A percentile compares a stretch with the other conserved stretches of the same genome.
Evolutionary conservation across 1,140 invertebrate genomes (phyloP).

Genomic region (Neodiprion virginianus): DNA sequence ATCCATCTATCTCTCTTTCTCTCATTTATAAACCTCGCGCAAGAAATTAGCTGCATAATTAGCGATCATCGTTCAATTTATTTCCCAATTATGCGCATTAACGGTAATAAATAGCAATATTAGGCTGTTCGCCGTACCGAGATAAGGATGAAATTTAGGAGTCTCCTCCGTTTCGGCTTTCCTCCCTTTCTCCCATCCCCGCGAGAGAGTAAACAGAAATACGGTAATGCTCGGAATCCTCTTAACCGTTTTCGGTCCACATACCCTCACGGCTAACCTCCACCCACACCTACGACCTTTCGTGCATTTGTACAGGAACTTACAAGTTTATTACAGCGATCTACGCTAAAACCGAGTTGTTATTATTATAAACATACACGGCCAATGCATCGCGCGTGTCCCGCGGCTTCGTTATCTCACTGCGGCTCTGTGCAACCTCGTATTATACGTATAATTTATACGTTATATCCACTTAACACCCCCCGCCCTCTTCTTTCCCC

Average conservation of each 20-base stretch:
- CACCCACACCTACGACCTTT: too few relatives aligned
- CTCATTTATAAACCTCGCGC: too few relatives aligned
- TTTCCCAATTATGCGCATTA: background rate
- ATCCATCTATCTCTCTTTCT: too few relatives aligned
- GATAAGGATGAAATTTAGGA: background rate
- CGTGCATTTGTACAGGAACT: too few relatives aligned
- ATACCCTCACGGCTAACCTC: background rate
- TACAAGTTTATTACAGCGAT: too few relatives aligned
- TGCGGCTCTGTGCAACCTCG: conserved; percentile 12
- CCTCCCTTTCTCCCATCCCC: background rate
- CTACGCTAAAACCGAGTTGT: too few relatives aligned
- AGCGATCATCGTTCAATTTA: background rate
- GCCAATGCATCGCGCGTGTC: conserved; percentile 9
- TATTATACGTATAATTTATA: too few relatives aligned
- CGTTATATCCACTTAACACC: too few relatives aligned
- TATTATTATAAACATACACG: background rate
- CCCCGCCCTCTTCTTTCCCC: too few relatives aligned
- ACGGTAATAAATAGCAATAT: background rate
- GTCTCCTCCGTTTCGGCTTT: background rate
- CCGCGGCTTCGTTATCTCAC: conserved; percentile 25
- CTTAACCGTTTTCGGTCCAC: conserved; percentile 21
- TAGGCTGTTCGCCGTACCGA: background rate
- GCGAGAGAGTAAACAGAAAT: conserved; percentile 23
- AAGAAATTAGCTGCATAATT: too few relatives aligned
- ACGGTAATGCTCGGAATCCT: conserved; percentile 35